Conservation (phyloP, 2,797 vertebrate species). For the Euphonia xanthogaster region DNA sequence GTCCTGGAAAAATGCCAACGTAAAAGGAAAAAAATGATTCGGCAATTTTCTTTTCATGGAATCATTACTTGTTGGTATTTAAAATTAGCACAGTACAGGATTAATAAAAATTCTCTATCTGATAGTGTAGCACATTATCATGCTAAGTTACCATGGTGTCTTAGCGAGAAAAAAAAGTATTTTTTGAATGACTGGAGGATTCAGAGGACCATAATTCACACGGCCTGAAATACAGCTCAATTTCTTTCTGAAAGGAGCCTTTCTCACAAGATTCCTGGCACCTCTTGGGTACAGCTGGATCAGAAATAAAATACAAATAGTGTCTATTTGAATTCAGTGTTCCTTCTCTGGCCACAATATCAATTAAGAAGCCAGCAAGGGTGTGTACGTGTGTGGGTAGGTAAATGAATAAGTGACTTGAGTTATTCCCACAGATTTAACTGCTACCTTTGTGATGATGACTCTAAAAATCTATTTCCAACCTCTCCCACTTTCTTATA, state of each 20-base stretch:
- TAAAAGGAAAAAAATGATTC: background rate
- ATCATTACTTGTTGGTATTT: background rate
- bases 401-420: background rate
- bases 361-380: constrained; percentile 49
- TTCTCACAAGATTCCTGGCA: constrained; percentile 48
- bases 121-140: background rate
- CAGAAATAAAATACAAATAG: constrained; percentile 31
- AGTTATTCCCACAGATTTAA: constrained; percentile 29
- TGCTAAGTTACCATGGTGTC: background rate
- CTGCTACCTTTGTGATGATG: constrained; percentile 5
- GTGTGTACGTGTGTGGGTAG: constrained; percentile 18
- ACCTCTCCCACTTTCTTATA: constrained; percentile 21
- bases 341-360: background rate
- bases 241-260: constrained; percentile 26
- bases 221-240: background rate
- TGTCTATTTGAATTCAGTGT: constrained; percentile 22
- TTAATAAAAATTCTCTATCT: background rate
- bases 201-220: background rate
- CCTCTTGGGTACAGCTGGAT: constrained; percentile 34
- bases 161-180: background rate
- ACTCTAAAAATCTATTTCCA: constrained; percentile 13
- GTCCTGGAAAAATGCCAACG: background rate
- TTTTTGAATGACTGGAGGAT: background rate
- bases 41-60: background rate
- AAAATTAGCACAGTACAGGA: background rate